Percentiles rank a stretch among this genome's conserved stretches.
Conservation (phyloP, 2,888 invertebrate species). For the Aproaerema taeniolella region DNA sequence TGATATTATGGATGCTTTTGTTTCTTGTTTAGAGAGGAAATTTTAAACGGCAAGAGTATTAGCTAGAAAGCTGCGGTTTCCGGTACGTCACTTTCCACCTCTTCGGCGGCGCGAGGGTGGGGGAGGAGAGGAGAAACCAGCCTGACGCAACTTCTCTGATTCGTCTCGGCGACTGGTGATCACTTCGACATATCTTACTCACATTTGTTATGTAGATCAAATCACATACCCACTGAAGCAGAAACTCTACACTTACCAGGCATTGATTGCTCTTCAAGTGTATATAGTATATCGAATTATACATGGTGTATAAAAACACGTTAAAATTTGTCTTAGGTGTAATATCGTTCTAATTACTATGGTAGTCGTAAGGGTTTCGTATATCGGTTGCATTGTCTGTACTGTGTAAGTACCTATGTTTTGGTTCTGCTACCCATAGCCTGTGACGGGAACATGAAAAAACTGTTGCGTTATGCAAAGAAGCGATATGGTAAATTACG, state of each 20-base stretch:
- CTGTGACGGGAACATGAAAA: slow-evolving; percentile 3
- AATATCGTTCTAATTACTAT: background rate
- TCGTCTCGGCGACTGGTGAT: slow-evolving; percentile 22
- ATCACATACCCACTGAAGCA: background rate
- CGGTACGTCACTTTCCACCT: slow-evolving; percentile 50
- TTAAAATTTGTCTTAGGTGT: too few species aligned
- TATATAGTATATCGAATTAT: background rate
- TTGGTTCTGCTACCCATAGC: slow-evolving; percentile 1
- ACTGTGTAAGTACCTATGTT: too few species aligned
- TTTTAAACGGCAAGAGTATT: slow-evolving; percentile 31
- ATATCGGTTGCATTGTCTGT: slow-evolving; percentile 1
- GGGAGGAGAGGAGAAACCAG: slow-evolving; percentile 36
- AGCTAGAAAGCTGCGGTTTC: slow-evolving; percentile 56
- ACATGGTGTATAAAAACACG: too few species aligned
- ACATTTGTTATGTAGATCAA: background rate
- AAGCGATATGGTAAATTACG: slow-evolving; percentile 5
- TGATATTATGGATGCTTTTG: slow-evolving; percentile 3
- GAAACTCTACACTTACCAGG: background rate
- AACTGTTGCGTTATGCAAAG: slow-evolving; percentile 6
- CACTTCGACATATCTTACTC: background rate
- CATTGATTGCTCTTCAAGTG: background rate
- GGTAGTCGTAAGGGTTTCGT: background rate
- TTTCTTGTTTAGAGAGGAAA: slow-evolving; percentile 21
- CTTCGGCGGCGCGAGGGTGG: slow-evolving; percentile 10
- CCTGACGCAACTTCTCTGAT: slow-evolving; percentile 43